Base-by-base conservation (phyloP, 2,113 vertebrate genomes). In the Forbesichthys agassizii region DNA sequence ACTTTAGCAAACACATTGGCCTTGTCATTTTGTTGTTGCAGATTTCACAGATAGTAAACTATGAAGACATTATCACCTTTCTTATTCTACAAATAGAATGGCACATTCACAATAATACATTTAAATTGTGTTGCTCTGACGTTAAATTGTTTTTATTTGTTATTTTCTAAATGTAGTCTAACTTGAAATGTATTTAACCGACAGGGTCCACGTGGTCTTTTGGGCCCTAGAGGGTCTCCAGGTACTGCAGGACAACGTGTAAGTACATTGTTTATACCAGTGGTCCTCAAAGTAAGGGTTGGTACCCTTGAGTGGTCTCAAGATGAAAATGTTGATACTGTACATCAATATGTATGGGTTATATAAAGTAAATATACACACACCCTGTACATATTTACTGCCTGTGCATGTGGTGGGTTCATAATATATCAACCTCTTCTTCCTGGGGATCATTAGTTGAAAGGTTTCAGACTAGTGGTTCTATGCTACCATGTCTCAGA, bases 231-330 rank as follows among this genome's bases (percentile, higher is more conserved):
- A 90, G 98, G 98, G 72, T 91, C 95, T 66, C 76, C 94, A 55
- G 98, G 98, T 56, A 75, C 95, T n/a, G 78, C 86, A 18, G 98
- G 98, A 80, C 97, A 98, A 71, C 95, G 92, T 78, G 98, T 99
- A 94, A 49, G 95, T 95, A 88, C 65, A 69, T 13, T 6, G 20
- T 8, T 16, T 57, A 13, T 16, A 9, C 16, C 4, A 42, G 27
- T 18, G 36, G 27, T 13, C 16, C n/a, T 33, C 42, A 7, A 10
- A n/a, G 33, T 42, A 42, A 8, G 36, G 36, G 36, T 42, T 27
- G 27, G 27, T 27, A 27, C 27, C 27, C 27, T 27, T 27, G 27
- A 27, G 27, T 27, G 27, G 27, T 27, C 36, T 5, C 36, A 8
- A 42, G 36, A 42, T 42, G 5, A 42, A 42, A 42, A 42, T 42